Percentiles rank a stretch among this genome's conserved stretches.
phyloP scores from a whole-genome alignment of 2,797 vertebrate species.

The Nyctibius grandis region DNA sequence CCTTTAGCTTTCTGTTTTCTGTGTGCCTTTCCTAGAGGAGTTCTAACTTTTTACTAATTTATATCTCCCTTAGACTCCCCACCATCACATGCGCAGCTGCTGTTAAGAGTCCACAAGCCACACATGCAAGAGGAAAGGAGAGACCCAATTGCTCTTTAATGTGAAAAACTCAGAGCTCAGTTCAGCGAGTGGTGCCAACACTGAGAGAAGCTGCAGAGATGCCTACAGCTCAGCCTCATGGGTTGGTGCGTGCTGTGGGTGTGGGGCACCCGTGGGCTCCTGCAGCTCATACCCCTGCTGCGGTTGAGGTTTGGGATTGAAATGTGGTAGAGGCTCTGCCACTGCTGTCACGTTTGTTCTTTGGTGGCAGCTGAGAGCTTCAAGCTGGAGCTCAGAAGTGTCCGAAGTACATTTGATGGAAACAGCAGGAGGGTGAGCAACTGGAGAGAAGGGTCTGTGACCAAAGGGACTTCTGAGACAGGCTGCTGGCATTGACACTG shows the following conservation, averaged over 20 bases:
- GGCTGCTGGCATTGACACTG: background rate
- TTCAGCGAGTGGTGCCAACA: background rate
- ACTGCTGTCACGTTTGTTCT: background rate
- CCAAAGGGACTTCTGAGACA: background rate
- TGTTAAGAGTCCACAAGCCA: background rate
- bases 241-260: fast-evolving
- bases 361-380: background rate
- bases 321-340: background rate
- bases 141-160: background rate
- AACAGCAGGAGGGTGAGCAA: background rate
- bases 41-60: background rate
- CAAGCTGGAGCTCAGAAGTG: background rate
- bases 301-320: background rate
- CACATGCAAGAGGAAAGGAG: background rate
- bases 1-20: conserved; percentile 3
- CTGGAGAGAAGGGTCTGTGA: background rate
- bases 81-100: background rate
- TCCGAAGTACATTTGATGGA: background rate
- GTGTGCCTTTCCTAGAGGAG: background rate
- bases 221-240: fast-evolving
- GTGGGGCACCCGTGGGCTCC: fast-evolving
- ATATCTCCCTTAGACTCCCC: background rate
- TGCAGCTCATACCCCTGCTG: background rate
- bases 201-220: background rate
- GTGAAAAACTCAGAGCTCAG: background rate